Base-by-base conservation (phyloP, 2,113 vertebrate genomes). In the Calyptommatus sinebrachiatus region DNA sequence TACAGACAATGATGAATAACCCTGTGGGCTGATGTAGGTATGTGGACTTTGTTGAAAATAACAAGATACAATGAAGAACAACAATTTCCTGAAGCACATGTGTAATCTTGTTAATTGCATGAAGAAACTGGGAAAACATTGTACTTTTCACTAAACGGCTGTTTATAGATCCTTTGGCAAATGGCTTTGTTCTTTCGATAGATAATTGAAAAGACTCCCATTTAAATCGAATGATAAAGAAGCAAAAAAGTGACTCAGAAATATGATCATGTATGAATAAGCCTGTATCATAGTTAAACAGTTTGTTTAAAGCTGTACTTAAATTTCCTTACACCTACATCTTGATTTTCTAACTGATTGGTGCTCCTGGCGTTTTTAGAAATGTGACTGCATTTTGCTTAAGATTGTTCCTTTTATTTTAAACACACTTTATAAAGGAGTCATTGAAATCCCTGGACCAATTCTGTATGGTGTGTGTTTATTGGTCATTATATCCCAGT, bases 1-100 rank as follows among this genome's bases (percentile, higher is more conserved):
- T 86, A 41, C 89, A 96, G 95, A 95, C 89, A 96, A 96, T 29
- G 95, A 96, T 88, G 95, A 95, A 88, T 95, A 91, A 88, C 26
- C n/a, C 81, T 48, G 68, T 88, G 73, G 88, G 1, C 70, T 73
- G 11, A 1, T 79, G 46, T 61, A 26, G 1, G 57, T 78, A 79
- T 89, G 83, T 76, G 77, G 88, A 86, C 84, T 81, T 82, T 84
- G 61, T 77, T 84, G 71, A 85, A 72, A 89, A 35, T 75, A 82
- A 84, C 29, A 80, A 77, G 78, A 9, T 29, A 69, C 76, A 78
- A 78, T 60, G 69, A 89, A 93, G 89, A 70, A 41, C 46, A 85
- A 53, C 57, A 9, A 14, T 83, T 85, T 80, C 66, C 60, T 35
- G 28, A 72, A 75, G 76, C 82, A 88, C 46, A 71, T 81, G 77